These are phyloP conservation scores for Microplitis demolitor DNA, from an alignment of 1,140 invertebrate genomes.

Conservation along the genomic window DNA sequence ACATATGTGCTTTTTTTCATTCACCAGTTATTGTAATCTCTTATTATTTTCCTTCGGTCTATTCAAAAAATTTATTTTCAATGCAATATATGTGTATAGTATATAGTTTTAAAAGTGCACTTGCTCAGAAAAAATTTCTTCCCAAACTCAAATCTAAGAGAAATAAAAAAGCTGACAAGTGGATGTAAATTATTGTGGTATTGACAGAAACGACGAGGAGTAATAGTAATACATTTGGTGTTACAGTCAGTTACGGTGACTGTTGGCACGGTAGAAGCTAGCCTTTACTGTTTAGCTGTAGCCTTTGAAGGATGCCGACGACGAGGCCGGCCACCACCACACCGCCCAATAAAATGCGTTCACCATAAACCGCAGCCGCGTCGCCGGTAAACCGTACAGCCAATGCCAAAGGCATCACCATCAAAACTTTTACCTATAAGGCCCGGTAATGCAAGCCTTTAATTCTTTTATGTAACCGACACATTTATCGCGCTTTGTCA, in stretches of 20 bases:
- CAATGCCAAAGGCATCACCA: background rate
- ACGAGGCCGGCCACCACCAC: slow-evolving; percentile 20
- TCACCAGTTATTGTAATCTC: too few relatives aligned
- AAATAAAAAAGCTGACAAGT: slow-evolving; percentile 45
- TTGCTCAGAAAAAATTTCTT: too few relatives aligned
- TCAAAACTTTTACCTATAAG: background rate
- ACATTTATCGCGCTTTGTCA: slow-evolving; percentile 7
- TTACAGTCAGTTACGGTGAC: slow-evolving; percentile 53
- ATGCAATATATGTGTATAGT: too few relatives aligned
- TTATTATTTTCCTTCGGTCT: too few relatives aligned
- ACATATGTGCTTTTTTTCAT: too few relatives aligned
- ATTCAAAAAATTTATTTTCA: too few relatives aligned
- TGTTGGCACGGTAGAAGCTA: slow-evolving; percentile 58
- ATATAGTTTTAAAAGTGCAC: too few relatives aligned
- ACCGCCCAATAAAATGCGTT: slow-evolving; percentile 51
- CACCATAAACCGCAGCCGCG: slow-evolving; percentile 45
- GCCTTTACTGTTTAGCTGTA: slow-evolving; percentile 53
- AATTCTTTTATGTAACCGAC: slow-evolving; percentile 13
- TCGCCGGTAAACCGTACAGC: background rate
- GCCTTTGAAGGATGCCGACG: slow-evolving; percentile 54
- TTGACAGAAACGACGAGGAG: slow-evolving; percentile 30
- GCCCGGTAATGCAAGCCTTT: slow-evolving; percentile 4
- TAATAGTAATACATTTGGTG: slow-evolving; percentile 49
- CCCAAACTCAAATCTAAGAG: too few relatives aligned
- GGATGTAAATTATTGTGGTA: slow-evolving; percentile 43